Percentiles rank a stretch among this genome's conserved stretches.
These are phyloP conservation scores for Baryphthengus martii DNA, from an alignment of 2,113 vertebrate genomes.

Conservation along the genomic window DNA sequence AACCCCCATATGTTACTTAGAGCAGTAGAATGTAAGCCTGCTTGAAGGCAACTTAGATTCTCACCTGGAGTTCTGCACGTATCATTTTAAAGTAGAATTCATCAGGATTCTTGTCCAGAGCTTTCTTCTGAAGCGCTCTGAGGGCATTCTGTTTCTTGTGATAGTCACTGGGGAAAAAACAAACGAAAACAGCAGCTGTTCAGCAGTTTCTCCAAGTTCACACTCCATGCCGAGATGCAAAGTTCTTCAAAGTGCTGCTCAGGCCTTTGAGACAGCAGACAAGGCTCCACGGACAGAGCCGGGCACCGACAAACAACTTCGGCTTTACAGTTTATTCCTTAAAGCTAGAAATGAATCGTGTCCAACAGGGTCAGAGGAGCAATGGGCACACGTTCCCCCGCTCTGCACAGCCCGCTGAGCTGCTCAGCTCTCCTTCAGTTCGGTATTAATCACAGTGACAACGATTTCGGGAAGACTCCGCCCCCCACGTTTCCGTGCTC, in stretches of 20 bases:
- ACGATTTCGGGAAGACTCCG: too few relatives aligned
- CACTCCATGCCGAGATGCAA: accelerated
- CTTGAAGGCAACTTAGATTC: background rate
- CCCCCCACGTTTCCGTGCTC: accelerated
- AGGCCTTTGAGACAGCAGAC: background rate
- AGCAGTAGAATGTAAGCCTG: background rate
- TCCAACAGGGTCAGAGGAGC: accelerated
- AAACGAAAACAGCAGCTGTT: background rate
- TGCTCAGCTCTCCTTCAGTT: accelerated
- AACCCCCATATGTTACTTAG: background rate
- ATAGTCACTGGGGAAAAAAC: slow-evolving; percentile 81
- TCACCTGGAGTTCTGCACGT: slow-evolving; percentile 80
- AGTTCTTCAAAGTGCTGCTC: background rate
- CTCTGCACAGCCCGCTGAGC: background rate
- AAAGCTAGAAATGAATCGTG: accelerated
- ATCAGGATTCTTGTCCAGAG: slow-evolving; percentile 93
- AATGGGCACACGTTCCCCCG: accelerated
- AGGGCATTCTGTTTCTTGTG: slow-evolving; percentile 90
- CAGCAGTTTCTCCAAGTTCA: background rate
- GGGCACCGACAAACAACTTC: accelerated
- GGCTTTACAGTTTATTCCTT: background rate
- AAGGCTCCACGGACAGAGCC: accelerated
- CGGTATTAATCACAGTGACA: accelerated
- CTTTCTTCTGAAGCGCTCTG: slow-evolving; percentile 87
- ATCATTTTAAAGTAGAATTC: slow-evolving; percentile 98